Base-by-base conservation (phyloP, 2,888 invertebrate genomes). In the Lepas anatifera region DNA sequence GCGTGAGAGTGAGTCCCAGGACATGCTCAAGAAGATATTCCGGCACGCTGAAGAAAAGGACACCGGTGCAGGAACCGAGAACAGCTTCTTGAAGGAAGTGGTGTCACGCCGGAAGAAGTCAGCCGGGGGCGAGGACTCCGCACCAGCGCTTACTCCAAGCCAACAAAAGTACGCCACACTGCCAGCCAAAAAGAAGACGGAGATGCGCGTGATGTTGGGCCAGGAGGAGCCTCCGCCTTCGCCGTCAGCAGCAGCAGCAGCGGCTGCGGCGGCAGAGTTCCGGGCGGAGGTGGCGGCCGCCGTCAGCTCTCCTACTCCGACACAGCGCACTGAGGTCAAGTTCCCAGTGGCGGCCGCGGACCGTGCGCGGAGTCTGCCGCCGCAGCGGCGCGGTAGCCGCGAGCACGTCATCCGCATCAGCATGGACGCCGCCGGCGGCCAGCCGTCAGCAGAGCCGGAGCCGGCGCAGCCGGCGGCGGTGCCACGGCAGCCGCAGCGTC, bases 291-390 rank as follows among this genome's bases (percentile, higher is more conserved):
- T 58, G 58, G 58, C 13, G 32, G 35, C 58, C 11, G 22, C 58
- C 22, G 58, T 58, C 58, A 58, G 25, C 58, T 22, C 58, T 7
- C 67, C 67, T 22, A 4, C 41, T 22, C 7, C 22, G n/a, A 67
- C 82, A 2, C 84, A 84, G 74, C 78, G 83, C 71, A 84, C 84
- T 39, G 85, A 86, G 76, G 82, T 85, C 8, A 81, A 83, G 3
- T 84, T 85, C 73, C 85, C 85, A 0, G 84, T 85, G 7, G 79
- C 81, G 0, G 81, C 81, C 2, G 78, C 78, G n/a, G 46, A 43
- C 41, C 67, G 58, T 8, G 58, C 58, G 41, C 67, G 41, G 27
- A 67, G 46, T 27, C 72, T 73, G 43, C 64, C 73, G 22, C 71
- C 71, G 41, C 71, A 73, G 27, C 73, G 73, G 67, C 50, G 72